Conservation (phyloP, 2,888 invertebrate genomes). For the Mythimna albipuncta region DNA sequence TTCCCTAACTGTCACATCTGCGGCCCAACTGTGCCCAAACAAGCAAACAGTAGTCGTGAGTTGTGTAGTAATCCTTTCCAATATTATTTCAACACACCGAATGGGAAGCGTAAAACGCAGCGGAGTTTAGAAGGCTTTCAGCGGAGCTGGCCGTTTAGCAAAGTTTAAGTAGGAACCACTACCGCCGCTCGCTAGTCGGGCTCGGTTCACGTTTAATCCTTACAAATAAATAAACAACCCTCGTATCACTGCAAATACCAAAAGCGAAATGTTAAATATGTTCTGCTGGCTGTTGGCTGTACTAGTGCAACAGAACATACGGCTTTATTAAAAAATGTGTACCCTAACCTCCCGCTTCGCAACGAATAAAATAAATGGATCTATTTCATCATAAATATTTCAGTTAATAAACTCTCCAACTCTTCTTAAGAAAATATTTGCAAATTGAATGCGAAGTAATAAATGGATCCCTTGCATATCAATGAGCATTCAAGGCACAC, state of each 20-base stretch:
- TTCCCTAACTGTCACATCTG: constrained; percentile 51
- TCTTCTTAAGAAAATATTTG: constrained; percentile 74
- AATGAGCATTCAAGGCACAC: constrained; percentile 81
- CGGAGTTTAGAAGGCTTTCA: constrained; percentile 83
- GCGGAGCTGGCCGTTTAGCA: constrained; percentile 82
- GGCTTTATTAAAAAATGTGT: constrained; percentile 70
- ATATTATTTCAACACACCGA: constrained; percentile 79
- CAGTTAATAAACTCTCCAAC: constrained; percentile 47
- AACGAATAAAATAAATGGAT: constrained; percentile 40
- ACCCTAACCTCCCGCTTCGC: constrained; percentile 19
- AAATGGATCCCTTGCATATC: constrained; percentile 85
- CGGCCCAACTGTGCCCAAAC: constrained; percentile 22
- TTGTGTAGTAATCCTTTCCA: constrained; percentile 68
- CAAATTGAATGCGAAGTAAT: constrained; percentile 84
- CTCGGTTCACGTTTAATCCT: constrained; percentile 80
- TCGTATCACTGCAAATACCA: constrained; percentile 81
- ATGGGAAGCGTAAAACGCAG: constrained; percentile 76
- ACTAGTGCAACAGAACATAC: constrained; percentile 42
- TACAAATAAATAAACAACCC: constrained; percentile 84
- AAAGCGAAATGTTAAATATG: constrained; percentile 79
- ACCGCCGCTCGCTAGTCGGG: constrained; percentile 70
- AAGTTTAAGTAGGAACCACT: constrained; percentile 84
- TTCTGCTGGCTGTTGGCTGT: constrained; percentile 64
- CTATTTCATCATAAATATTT: constrained; percentile 55
- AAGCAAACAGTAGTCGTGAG: constrained; percentile 57